Evolutionary conservation across 1,140 invertebrate genomes (phyloP), one percentile per base, ranked within the genome.

Genomic region (Notospermus geniculatus): DNA sequence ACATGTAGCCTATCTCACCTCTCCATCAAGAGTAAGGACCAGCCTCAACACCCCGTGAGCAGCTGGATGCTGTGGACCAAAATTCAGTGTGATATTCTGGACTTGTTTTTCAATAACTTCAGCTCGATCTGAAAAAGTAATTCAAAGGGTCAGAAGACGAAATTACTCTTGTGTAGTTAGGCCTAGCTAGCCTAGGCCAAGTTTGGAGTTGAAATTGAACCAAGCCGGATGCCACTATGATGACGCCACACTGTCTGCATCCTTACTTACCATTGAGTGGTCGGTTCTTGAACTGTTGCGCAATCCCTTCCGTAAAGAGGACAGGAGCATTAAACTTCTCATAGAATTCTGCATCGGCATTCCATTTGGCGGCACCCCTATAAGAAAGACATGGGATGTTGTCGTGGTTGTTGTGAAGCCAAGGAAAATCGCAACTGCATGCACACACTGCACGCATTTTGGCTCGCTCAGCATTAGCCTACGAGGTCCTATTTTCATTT

Each of bases 1-100:
- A n/a, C n/a, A n/a, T n/a, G n/a, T n/a, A n/a, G n/a, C n/a, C n/a
- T 41, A 2, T 60, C 62, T 76, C 77, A 91, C 91, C 86, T 99
- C 96, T 76, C 94, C 95, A 77, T 97, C 91, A 0, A 99, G 82
- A 78, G 97, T 93, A n/a, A 98, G 78, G 1, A 98, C 89, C 7
- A 99, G 84, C 57, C 97, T 87, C 13, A 99, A 82, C 52, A 99
- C 97, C 70, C 97, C 97, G 79, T 99, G 97, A 76, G 97, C 97
- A 64, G 96, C 95, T 1, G 96, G 96, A 86, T 99, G 96, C 80
- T 98, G 95, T 0, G 96, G 96, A 0, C 97, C 97, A 85, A 99
- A 98, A 81, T 99, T 98, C 0, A 98, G 71, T 22, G 87, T 87
- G 66, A 95, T 85, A 80, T 96, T 96, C 62, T 88, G 86, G 0